These are phyloP conservation scores for Eupithecia subumbrata DNA, from an alignment of 2,888 invertebrate genomes.

Conservation along the genomic window DNA sequence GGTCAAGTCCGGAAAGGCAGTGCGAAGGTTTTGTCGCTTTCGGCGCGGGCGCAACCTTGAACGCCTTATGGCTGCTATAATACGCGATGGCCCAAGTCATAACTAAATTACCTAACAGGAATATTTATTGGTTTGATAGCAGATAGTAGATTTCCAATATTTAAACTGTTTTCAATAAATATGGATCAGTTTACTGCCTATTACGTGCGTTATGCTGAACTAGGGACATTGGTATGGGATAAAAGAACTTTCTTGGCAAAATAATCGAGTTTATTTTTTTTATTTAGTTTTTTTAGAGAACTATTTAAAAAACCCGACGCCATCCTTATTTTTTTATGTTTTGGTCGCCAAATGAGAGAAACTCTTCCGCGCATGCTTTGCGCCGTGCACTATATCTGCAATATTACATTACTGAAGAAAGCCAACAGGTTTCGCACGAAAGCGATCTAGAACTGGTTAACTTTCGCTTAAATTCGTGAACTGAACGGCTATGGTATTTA, in stretches of 20 bases:
- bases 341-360: no score
- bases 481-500: slow-evolving; percentile 24
- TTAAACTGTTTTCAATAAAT: not conserved
- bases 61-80: slow-evolving; percentile 47
- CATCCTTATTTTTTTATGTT: no score
- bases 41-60: slow-evolving; percentile 66
- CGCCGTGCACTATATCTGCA: slow-evolving; percentile 39
- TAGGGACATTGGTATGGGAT: not conserved
- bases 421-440: slow-evolving; percentile 69
- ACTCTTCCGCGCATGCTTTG: slow-evolving; percentile 36
- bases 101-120: not conserved
- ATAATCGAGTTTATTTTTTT: no score
- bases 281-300: no score
- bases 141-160: not conserved
- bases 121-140: not conserved
- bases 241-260: not conserved
- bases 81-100: slow-evolving; percentile 45
- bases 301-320: no score
- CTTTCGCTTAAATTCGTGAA: slow-evolving; percentile 61
- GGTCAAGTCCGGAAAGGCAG: slow-evolving; percentile 38
- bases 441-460: slow-evolving; percentile 54
- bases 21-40: slow-evolving; percentile 65
- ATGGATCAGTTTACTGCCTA: not conserved
- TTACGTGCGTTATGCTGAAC: not conserved
- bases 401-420: slow-evolving; percentile 70